A percentile compares a stretch with the other conserved stretches of the same genome.
phyloP scores from a whole-genome alignment of 1,140 invertebrate genomes.

The Pseudachorutes palmiensis region DNA sequence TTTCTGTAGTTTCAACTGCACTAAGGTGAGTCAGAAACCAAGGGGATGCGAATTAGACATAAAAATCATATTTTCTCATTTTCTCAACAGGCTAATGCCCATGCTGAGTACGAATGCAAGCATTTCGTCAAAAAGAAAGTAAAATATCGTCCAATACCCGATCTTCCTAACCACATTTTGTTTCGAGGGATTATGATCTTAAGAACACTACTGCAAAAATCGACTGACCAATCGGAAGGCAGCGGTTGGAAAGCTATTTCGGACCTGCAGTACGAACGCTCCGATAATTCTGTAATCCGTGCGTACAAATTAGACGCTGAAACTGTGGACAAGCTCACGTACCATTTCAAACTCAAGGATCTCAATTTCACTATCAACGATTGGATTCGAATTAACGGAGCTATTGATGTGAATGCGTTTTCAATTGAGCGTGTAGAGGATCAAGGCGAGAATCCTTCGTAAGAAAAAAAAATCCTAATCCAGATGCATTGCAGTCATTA shows the following conservation, averaged over 20 bases:
- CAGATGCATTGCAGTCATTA: background rate
- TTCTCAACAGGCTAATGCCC: constrained; percentile 37
- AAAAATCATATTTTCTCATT: too few species aligned
- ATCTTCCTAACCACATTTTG: background rate
- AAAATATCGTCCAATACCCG: background rate
- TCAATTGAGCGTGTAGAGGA: constrained; percentile 1
- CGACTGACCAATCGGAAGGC: background rate
- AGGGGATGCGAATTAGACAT: too few species aligned
- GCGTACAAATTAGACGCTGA: too few species aligned
- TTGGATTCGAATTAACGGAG: background rate
- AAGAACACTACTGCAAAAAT: background rate
- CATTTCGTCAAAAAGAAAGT: constrained; percentile 50
- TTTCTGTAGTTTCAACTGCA: constrained; percentile 24
- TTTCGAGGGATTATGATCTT: background rate
- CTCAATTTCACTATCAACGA: too few species aligned
- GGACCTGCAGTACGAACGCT: background rate
- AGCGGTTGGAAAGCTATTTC: background rate
- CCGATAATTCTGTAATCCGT: background rate
- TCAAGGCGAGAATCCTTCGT: background rate
- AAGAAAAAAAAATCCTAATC: background rate
- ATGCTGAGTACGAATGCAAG: constrained; percentile 64
- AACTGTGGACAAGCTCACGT: too few species aligned
- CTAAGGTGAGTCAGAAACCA: too few species aligned
- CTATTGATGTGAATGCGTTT: constrained; percentile 4
- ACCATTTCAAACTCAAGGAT: too few species aligned